Evolutionary conservation across 2,888 invertebrate genomes (phyloP), one percentile per base, ranked within the genome.

Genomic region (Drosophila suboccidentalis): DNA sequence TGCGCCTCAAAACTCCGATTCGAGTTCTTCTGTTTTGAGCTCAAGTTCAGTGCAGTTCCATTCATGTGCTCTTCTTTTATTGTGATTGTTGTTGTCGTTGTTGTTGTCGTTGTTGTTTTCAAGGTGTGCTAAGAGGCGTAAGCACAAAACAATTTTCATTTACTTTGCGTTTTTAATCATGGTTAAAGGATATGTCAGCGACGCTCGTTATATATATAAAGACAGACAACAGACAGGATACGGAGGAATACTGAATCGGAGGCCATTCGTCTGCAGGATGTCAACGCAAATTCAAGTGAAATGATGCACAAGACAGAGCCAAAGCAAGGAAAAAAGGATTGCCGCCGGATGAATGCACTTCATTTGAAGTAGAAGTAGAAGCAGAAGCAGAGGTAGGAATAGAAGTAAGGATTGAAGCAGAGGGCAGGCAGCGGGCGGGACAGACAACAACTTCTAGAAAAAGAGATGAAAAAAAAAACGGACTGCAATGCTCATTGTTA

Each of bases 41-140:
- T 79, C 81, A 77, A 80, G 77, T 72, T 80, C 77, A 70, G 50
- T 74, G 72, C 71, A 65, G 69, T 58, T 57, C 46, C 36, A 51
- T 62, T 46, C 36, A 22, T 15, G 5, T 13, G 10, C 61, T 57
- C 49, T 46, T 47, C 36, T 26, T n/a, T 38, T 39, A 34, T 43
- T 62, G 49, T 59, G 53, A 54, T 55, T 34, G 4, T 49, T 43
- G 49, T 53, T 19, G 19, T 19, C 2, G 19, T 19, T 58, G 38
- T 26, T 59, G 19, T 17, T 50, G 34, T 41, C 51, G 57, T 73
- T 75, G 82, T 86, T 84, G 75, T 76, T 76, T 88, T 88, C 81
- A 90, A 89, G 87, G 87, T 88, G 87, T 86, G 86, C 79, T 88
- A 79, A 88, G 87, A 87, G 90, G 87, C 89, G 88, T 90, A 83